These are phyloP conservation scores for Rhabdophis nuchalis DNA, from an alignment of 2,797 vertebrate species.

Conservation along the genomic window DNA sequence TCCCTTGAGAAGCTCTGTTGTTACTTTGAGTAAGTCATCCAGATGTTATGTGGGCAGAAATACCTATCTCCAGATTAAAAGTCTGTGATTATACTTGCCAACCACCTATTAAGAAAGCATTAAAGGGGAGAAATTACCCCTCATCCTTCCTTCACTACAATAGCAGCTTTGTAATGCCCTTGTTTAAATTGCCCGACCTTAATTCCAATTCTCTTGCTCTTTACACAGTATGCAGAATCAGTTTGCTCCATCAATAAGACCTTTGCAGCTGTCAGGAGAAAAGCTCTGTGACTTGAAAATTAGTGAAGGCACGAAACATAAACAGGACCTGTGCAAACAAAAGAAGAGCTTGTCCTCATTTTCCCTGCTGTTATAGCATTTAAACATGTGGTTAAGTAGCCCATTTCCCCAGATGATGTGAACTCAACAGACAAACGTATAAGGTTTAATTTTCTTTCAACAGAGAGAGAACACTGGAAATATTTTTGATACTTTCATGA, in stretches of 20 bases:
- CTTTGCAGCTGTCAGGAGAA: slow-evolving; percentile 26
- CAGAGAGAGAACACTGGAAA: not conserved
- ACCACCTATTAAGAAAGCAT: slow-evolving; percentile 63
- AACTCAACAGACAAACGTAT: not conserved
- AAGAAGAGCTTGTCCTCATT: slow-evolving; percentile 28
- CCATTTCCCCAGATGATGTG: not conserved
- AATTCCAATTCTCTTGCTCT: slow-evolving; percentile 41
- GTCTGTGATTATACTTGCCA: slow-evolving; percentile 65
- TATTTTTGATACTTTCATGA: not conserved
- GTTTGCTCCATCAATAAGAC: slow-evolving; percentile 36
- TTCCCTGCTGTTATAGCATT: slow-evolving; percentile 23
- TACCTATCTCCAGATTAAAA: slow-evolving; percentile 54
- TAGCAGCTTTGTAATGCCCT: slow-evolving; percentile 54
- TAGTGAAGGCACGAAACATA: slow-evolving; percentile 42
- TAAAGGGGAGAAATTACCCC: slow-evolving; percentile 49
- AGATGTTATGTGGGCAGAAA: slow-evolving; percentile 68
- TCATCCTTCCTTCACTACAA: slow-evolving; percentile 57
- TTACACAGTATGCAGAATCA: slow-evolving; percentile 2
- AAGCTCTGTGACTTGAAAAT: slow-evolving; percentile 30
- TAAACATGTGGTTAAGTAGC: not conserved
- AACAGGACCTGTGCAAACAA: slow-evolving; percentile 6
- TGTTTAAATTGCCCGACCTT: slow-evolving; percentile 46
- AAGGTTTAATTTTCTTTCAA: not conserved
- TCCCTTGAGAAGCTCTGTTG: not conserved
- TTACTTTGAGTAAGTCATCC: slow-evolving; percentile 44